These are phyloP conservation scores for Hydractinia echinata DNA, from an alignment of 30 jellyfish, hydroid and myxozoan genomes.

Conservation along the genomic window DNA sequence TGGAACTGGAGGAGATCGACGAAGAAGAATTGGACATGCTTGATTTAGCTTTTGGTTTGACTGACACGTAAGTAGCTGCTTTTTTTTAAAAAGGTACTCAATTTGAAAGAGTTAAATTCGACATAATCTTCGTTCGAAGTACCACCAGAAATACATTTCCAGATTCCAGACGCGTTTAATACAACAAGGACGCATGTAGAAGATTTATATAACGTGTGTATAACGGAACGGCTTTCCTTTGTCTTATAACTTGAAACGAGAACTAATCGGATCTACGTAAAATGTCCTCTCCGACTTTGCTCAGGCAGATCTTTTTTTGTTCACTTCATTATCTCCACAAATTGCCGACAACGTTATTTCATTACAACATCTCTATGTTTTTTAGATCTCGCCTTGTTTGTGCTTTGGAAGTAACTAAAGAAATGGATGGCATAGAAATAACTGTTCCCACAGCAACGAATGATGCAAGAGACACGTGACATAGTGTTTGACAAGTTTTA, in stretches of 20 bases:
- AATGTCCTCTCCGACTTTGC: too few species aligned
- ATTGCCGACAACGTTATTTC: background rate
- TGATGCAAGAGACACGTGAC: constrained; percentile 41
- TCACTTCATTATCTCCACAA: background rate
- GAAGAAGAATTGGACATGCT: constrained; percentile 97
- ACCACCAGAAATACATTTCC: too few species aligned
- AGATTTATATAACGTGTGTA: too few species aligned
- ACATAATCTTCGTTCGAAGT: too few species aligned
- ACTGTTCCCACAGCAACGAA: constrained; percentile 63
- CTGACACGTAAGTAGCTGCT: constrained; percentile 79
- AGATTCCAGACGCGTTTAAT: too few species aligned
- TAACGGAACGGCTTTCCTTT: too few species aligned
- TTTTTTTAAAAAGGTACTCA: too few species aligned
- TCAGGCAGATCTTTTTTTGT: background rate
- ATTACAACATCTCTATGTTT: background rate
- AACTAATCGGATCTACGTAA: too few species aligned
- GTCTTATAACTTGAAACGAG: too few species aligned
- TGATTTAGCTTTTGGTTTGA: constrained; percentile 90
- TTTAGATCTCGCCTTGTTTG: constrained; percentile 92
- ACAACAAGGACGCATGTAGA: too few species aligned
- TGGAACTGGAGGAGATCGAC: constrained; percentile 59
- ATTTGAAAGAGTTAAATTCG: too few species aligned
- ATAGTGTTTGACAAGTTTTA: background rate
- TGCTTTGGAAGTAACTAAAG: constrained; percentile 83
- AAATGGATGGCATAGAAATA: constrained; percentile 81